Evolutionary conservation across 2,797 vertebrate genomes (phyloP), one percentile per base, ranked within the genome.

Genomic region (Micrastur ruficollis): DNA sequence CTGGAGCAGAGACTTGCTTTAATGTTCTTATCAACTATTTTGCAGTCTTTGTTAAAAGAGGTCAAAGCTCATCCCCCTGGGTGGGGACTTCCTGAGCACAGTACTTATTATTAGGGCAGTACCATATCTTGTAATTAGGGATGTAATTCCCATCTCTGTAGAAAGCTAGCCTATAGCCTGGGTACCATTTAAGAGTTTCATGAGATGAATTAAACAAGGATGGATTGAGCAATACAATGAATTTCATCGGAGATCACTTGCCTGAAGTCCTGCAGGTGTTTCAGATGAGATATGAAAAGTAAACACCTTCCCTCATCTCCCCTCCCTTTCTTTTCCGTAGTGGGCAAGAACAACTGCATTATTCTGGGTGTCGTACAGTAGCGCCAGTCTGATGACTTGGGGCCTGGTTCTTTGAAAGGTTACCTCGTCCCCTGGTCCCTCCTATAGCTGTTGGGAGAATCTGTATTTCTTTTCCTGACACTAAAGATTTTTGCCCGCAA

Each of bases 111-210:
- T 96, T 92, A 82, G 96, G 73, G 89, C 86, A 88, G 75, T 68
- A 91, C 82, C 53, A 32, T 82, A 82, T 93, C 94, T 89, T 90
- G 84, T 96, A 89, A 94, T 95, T 95, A 91, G 91, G 86, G 92
- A 96, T 97, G 94, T 94, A 97, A 97, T 97, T 96, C 94, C 75
- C 68, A 65, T 93, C 72, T 93, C 93, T 95, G 86, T 62, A 68
- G 95, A 97, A 90, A 91, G 84, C 46, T 86, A 86, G 90, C 83
- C 86, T 82, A 59, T 34, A 92, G 90, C 94, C 92, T 88, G 90
- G 81, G 86, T 92, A 44, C 94, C 86, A 81, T 93, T 93, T 87
- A 88, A 36, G 90, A 86, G 61, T 88, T 97, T 82, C 89, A 91
- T 65, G 81, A 97, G 93, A 91, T 94, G 92, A 95, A 94, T 97